A percentile compares a stretch with the other conserved stretches of the same genome.
Conservation (phyloP, 2,113 vertebrate genomes). For the Rhynchomys soricoides region DNA sequence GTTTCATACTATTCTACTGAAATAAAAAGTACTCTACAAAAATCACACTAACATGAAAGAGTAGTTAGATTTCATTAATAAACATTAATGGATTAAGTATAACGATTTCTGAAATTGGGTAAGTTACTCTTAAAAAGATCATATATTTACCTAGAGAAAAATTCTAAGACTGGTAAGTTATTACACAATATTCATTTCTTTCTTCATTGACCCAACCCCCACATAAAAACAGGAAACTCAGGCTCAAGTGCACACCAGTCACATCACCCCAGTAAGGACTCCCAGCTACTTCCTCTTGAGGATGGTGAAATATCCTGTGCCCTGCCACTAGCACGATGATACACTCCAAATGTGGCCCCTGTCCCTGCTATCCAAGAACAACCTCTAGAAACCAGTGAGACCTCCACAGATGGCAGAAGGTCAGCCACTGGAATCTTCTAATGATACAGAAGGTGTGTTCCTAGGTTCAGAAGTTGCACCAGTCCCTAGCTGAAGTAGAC, state of each 20-base stretch:
- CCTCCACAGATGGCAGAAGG: background rate
- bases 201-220: slow-evolving; percentile 57
- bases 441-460: background rate
- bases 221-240: slow-evolving; percentile 54
- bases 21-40: slow-evolving; percentile 37
- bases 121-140: slow-evolving; percentile 20
- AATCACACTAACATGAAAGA: slow-evolving; percentile 10
- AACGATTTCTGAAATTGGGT: background rate
- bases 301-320: background rate
- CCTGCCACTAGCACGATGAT: background rate
- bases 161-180: slow-evolving; percentile 35
- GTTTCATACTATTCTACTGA: slow-evolving; percentile 33
- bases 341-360: background rate
- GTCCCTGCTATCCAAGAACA: background rate
- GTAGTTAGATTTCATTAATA: slow-evolving; percentile 25
- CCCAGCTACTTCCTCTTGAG: background rate
- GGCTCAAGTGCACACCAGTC: background rate
- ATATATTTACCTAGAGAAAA: slow-evolving; percentile 25
- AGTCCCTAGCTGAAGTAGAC: background rate
- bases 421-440: background rate
- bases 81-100: background rate
- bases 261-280: background rate
- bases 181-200: slow-evolving; percentile 31
- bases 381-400: background rate
- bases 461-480: background rate